Evolutionary conservation across 2,113 vertebrate genomes (phyloP).

Genomic region (Glaucidium brasilianum): DNA sequence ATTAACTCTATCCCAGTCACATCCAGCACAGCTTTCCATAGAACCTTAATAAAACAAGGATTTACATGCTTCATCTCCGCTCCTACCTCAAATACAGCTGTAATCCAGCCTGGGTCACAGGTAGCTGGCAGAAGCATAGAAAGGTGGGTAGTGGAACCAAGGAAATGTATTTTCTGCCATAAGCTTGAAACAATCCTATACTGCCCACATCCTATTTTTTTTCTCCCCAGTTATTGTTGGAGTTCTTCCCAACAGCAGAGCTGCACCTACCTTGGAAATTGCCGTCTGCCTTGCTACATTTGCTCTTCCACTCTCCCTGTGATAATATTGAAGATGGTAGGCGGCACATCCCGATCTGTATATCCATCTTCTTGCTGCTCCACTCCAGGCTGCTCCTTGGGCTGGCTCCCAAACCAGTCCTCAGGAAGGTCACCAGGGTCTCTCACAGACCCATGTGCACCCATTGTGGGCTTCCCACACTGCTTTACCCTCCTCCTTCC

Average conservation of each 20-base stretch:
- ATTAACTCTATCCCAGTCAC: too few relatives aligned
- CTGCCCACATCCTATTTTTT: not conserved
- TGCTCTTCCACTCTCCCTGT: not conserved
- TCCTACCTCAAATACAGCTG: not conserved
- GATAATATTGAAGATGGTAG: not conserved
- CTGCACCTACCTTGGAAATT: not conserved
- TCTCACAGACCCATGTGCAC: not conserved
- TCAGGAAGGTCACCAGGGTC: not conserved
- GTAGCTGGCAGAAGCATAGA: not conserved
- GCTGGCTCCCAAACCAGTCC: not conserved
- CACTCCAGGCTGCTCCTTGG: not conserved
- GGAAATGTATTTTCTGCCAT: not conserved
- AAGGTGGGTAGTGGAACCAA: not conserved
- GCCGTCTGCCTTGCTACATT: not conserved
- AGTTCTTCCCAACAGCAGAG: not conserved
- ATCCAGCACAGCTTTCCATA: not conserved
- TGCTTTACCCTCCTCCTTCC: not conserved
- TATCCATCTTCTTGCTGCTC: not conserved
- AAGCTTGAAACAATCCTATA: not conserved
- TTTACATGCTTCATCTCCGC: not conserved
- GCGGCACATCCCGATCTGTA: accelerated
- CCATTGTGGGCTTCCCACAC: not conserved
- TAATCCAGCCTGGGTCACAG: not conserved
- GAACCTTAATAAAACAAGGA: not conserved
- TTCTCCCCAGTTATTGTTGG: not conserved